Base-by-base conservation (phyloP, 2,888 invertebrate species). In the Altica lythri region DNA sequence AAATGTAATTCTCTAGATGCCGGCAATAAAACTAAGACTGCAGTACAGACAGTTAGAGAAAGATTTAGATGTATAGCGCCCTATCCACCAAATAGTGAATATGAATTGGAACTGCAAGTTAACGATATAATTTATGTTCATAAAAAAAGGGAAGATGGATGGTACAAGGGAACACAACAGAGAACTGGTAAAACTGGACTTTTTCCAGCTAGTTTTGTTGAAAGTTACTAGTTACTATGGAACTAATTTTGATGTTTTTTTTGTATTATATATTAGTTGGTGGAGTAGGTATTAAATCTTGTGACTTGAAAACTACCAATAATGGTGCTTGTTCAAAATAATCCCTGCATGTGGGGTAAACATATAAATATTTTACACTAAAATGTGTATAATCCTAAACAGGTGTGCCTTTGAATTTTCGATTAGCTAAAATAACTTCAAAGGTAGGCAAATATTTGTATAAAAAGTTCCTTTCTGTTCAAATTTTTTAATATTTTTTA, bases 21-120 rank as follows among this genome's bases (percentile, higher is more conserved):
- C 61, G 78, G 86, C 42, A 79, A 75, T 46, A 55, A 59, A 16
- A 32, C 66, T 18, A 73, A 71, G 49, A 71, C 73, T 1, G 64
- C 66, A 8, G 72, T 72, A 5, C 74, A 75, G 55, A 74, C 72
- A 1, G 75, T 75, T 2, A 66, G 74, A 12, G 76, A 77, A 59
- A 63, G 94, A 74, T 95, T 90, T 76, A 87, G 93, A 51, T 95
- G 95, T 77, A 90, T 94, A 66, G 93, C 92, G 34, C 91, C 95
- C 4, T 95, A 95, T 80, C 95, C 95, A 8, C 93, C 95, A 1
- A 95, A 95, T 76, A 92, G 92, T 58, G 94, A 94, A 64, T 90
- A 92, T 72, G 95, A 96, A 75, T 75, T 96, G 64, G 95, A 94
- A 72, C 78, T 96, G 37, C 89, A 90, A 64, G 86, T 94, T 30